phyloP scores from a whole-genome alignment of 2,113 vertebrate genomes.

The Fukomys damarensis region DNA sequence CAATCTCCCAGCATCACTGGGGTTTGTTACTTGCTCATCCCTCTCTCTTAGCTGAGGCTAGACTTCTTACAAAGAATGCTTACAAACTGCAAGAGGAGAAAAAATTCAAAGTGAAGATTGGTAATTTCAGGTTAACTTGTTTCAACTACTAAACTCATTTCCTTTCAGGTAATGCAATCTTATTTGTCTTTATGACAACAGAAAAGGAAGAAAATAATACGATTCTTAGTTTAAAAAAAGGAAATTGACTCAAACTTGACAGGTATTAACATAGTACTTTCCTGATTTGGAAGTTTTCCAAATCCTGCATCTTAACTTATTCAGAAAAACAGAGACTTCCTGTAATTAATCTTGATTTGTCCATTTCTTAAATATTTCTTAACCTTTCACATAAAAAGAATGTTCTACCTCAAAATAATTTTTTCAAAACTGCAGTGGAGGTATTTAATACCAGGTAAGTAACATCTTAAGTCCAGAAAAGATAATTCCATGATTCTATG shows the following conservation, averaged over 20 bases:
- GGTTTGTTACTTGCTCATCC: background rate
- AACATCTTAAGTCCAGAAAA: background rate
- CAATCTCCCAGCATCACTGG: background rate
- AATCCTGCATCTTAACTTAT: constrained; percentile 15
- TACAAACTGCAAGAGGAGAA: constrained; percentile 17
- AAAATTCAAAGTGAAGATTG: background rate
- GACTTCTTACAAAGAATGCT: background rate
- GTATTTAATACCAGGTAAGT: background rate
- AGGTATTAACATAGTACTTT: background rate
- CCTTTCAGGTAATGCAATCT: constrained; percentile 27
- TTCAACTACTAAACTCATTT: background rate
- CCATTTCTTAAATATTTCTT: background rate
- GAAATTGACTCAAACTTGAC: background rate
- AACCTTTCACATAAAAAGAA: background rate
- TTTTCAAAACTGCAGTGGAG: background rate
- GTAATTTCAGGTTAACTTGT: background rate
- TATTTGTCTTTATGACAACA: constrained; percentile 9
- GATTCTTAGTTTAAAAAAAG: background rate
- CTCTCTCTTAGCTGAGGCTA: background rate
- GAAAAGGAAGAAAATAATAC: background rate
- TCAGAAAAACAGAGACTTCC: constrained; percentile 35
- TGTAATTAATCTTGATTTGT: constrained; percentile 13
- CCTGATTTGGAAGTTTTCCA: constrained; percentile 41
- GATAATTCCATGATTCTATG: background rate
- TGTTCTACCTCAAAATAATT: background rate